phyloP scores from a whole-genome alignment of 2,797 vertebrate genomes.

The Tenualosa ilisha region DNA sequence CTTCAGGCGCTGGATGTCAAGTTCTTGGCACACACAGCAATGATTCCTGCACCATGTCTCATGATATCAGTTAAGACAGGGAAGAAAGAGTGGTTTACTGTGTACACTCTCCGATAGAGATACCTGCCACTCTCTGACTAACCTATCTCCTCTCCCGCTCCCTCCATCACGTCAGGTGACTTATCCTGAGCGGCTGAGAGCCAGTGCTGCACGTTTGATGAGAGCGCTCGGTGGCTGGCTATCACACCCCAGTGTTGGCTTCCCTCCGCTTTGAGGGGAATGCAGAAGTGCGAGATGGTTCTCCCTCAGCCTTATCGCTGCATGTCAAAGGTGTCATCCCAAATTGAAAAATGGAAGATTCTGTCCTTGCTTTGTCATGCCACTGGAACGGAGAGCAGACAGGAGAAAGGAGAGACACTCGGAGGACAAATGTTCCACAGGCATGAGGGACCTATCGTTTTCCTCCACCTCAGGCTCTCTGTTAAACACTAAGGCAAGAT shows the following conservation, averaged over 20 bases:
- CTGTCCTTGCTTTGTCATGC: slow-evolving; percentile 24
- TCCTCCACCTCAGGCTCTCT: not conserved
- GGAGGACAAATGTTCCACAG: not conserved
- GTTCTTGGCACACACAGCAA: not conserved
- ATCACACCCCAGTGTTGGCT: not conserved
- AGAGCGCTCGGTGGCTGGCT: not conserved
- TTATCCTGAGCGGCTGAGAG: not conserved
- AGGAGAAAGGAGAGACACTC: not conserved
- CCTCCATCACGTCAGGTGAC: not conserved
- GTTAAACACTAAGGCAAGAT: not conserved
- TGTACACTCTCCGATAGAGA: slow-evolving; percentile 28
- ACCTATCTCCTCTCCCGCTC: slow-evolving; percentile 29
- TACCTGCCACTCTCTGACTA: slow-evolving; percentile 14
- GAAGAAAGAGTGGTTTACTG: slow-evolving; percentile 21
- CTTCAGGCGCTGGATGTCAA: not conserved
- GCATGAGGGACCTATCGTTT: not conserved
- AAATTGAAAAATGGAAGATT: slow-evolving; percentile 37
- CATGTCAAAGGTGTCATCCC: slow-evolving; percentile 41
- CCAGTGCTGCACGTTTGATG: slow-evolving; percentile 4
- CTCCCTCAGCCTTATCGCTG: slow-evolving; percentile 37
- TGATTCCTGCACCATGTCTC: not conserved
- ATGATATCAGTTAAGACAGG: not conserved
- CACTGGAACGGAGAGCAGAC: not conserved
- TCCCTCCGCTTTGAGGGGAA: slow-evolving; percentile 34
- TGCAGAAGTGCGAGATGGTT: slow-evolving; percentile 35